A percentile compares a stretch with the other conserved stretches of the same genome.
These are phyloP conservation scores for Uropetala carovei DNA, from an alignment of 2,888 invertebrate genomes.

Conservation along the genomic window DNA sequence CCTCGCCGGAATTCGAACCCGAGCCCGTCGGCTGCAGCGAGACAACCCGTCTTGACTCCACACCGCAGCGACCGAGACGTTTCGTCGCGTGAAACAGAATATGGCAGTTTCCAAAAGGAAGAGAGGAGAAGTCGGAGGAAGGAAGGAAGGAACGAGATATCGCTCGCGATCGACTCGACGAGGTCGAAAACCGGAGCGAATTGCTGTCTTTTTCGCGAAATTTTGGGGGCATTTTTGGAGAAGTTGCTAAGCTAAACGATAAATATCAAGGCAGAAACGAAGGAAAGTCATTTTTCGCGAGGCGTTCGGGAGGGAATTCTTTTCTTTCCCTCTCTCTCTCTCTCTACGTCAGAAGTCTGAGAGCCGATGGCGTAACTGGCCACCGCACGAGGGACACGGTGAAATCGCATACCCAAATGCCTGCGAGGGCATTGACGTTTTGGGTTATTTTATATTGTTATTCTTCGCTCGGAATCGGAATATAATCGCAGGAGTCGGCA, in stretches of 20 bases:
- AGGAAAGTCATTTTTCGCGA: not conserved
- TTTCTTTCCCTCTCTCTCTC: not conserved
- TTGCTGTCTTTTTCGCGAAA: not conserved
- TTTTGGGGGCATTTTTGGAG: not conserved
- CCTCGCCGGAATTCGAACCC: slow-evolving; percentile 31
- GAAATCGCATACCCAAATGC: slow-evolving; percentile 30
- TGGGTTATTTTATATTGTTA: slow-evolving; percentile 15
- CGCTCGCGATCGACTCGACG: not conserved
- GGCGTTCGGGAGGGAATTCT: not conserved
- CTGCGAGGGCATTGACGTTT: slow-evolving; percentile 14
- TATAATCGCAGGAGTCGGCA: no score
- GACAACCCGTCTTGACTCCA: not conserved
- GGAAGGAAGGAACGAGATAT: not conserved
- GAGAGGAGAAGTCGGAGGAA: not conserved
- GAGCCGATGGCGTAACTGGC: slow-evolving; percentile 14
- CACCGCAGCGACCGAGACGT: not conserved
- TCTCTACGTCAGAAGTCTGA: not conserved
- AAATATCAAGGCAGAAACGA: not conserved
- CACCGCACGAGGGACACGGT: not conserved
- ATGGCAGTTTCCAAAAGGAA: not conserved
- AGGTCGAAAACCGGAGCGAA: not conserved
- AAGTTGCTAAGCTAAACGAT: not conserved
- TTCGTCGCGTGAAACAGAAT: not conserved
- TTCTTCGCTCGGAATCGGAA: not conserved
- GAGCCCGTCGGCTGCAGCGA: not conserved